Evolutionary conservation across 2,888 invertebrate genomes (phyloP).

Genomic region (Caprella mutica): DNA sequence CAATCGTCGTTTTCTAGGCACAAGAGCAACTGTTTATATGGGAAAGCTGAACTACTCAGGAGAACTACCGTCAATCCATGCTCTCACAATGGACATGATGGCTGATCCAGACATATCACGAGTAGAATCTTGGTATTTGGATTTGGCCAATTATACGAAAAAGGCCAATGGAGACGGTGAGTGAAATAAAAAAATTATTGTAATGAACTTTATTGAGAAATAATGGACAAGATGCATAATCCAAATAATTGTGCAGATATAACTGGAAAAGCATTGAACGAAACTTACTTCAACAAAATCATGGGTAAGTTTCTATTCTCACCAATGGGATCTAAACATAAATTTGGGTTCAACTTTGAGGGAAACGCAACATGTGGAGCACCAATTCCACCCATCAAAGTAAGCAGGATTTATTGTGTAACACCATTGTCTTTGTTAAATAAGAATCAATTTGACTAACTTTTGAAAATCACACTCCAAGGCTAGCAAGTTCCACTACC

Average conservation of each 20-base stretch:
- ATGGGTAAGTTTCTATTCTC: slow-evolving; percentile 60
- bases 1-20: no score
- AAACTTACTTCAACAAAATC: slow-evolving; percentile 50
- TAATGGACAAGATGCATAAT: not conserved
- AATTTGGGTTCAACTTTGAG: slow-evolving; percentile 55
- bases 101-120: slow-evolving; percentile 45
- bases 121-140: slow-evolving; percentile 53
- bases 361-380: slow-evolving; percentile 52
- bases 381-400: slow-evolving; percentile 49
- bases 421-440: no score
- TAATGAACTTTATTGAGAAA: not conserved
- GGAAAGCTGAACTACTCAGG: slow-evolving; percentile 27
- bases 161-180: slow-evolving; percentile 49
- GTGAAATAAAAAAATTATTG: not conserved
- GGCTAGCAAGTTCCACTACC: slow-evolving; percentile 53
- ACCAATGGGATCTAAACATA: slow-evolving; percentile 55
- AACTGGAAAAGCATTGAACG: slow-evolving; percentile 40
- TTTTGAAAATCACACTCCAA: slow-evolving; percentile 37
- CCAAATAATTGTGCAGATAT: slow-evolving; percentile 35
- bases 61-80: slow-evolving; percentile 27
- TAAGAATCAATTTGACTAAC: not conserved
- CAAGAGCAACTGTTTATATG: slow-evolving; percentile 27
- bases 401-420: no score
- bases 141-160: slow-evolving; percentile 53
- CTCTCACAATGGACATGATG: slow-evolving; percentile 15